Percentiles rank a stretch among this genome's conserved stretches.
phyloP scores from a whole-genome alignment of 2,797 vertebrate genomes.

The Paedocypris micromegethes region DNA sequence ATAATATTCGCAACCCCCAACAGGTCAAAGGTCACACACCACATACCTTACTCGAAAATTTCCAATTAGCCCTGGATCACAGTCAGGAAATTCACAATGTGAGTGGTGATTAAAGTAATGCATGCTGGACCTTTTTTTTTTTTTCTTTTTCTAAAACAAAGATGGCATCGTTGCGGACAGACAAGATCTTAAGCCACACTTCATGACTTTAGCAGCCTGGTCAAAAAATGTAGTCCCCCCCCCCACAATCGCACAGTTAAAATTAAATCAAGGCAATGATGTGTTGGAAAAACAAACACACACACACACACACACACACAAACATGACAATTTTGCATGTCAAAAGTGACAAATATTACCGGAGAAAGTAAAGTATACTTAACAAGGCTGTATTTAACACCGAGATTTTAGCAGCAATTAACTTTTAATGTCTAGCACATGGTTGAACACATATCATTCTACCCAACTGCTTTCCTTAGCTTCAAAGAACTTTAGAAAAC shows the following conservation, averaged over 20 bases:
- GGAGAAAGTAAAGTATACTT: conserved; percentile 72
- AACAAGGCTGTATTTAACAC: conserved; percentile 70
- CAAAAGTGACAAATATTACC: conserved; percentile 73
- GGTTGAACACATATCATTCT: conserved; percentile 62
- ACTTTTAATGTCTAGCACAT: conserved; percentile 76
- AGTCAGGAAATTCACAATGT: conserved; percentile 36
- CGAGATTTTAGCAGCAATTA: conserved; percentile 72
- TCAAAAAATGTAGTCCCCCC: too few relatives aligned
- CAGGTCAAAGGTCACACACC: conserved; percentile 58
- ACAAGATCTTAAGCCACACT: not conserved
- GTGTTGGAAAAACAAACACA: too few relatives aligned
- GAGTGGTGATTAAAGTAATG: conserved; percentile 17
- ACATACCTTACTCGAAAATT: conserved; percentile 57
- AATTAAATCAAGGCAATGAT: too few relatives aligned
- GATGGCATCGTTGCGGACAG: not conserved
- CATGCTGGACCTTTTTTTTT: not conserved
- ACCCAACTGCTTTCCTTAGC: conserved; percentile 46
- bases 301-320: conserved; percentile 60
- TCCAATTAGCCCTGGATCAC: conserved; percentile 54
- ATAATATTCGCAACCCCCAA: conserved; percentile 61
- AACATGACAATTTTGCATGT: conserved; percentile 74
- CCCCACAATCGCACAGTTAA: too few relatives aligned
- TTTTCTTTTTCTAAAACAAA: not conserved
- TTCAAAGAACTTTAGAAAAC: too few relatives aligned
- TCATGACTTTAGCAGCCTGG: not conserved